These are phyloP conservation scores for Danaus chrysippus DNA, from an alignment of 2,888 invertebrate genomes.

Conservation along the genomic window DNA sequence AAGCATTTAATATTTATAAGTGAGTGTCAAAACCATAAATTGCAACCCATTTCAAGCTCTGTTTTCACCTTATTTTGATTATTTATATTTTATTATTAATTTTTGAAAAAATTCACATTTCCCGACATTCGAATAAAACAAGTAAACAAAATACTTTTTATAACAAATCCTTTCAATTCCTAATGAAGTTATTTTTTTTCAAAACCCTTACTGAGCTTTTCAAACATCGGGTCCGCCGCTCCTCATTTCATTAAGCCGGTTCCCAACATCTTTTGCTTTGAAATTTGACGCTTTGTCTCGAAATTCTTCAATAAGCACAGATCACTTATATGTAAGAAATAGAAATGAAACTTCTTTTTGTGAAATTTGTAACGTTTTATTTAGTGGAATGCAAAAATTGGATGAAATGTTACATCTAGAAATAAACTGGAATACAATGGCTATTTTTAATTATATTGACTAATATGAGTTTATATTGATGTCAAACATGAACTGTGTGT, in stretches of 20 bases:
- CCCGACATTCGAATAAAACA: neutral
- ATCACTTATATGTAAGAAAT: neutral
- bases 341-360: neutral
- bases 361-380: neutral
- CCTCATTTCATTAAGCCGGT: conserved; percentile 56
- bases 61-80: too few species aligned
- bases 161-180: conserved; percentile 19
- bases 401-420: too few species aligned
- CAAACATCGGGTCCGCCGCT: conserved; percentile 9
- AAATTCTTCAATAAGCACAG: conserved; percentile 37
- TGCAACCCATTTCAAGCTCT: too few species aligned
- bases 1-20: too few species aligned
- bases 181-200: conserved; percentile 22
- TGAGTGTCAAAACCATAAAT: too few species aligned
- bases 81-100: too few species aligned
- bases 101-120: too few species aligned
- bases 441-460: neutral
- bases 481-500: neutral
- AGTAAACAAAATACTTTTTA: conserved; percentile 8
- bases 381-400: too few species aligned
- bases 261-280: conserved; percentile 59
- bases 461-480: neutral
- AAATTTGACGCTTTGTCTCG: conserved; percentile 61
- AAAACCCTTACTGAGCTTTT: conserved; percentile 5
- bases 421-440: neutral